Conservation (phyloP, 2,113 vertebrate species). For the Muntiacus reevesi region DNA sequence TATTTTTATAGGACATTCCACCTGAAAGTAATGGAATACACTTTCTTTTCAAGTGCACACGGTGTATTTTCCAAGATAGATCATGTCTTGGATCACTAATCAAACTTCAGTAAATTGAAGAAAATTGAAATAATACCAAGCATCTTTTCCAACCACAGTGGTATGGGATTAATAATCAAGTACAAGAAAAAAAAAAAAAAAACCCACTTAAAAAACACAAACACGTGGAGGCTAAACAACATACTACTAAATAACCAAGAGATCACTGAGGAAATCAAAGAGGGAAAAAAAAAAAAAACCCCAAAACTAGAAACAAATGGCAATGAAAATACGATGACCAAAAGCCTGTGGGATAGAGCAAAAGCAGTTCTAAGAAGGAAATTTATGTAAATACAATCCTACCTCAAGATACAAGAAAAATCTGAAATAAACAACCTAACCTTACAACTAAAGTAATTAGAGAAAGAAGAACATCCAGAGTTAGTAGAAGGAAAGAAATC, state of each 20-base stretch:
- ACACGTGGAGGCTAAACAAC: not conserved
- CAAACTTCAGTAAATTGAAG: not conserved
- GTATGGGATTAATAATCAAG: not conserved
- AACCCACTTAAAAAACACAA: not conserved
- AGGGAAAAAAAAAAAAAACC: fast-evolving
- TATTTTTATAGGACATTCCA: not conserved
- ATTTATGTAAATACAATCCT: not conserved
- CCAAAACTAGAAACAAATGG: not conserved
- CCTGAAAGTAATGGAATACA: not conserved
- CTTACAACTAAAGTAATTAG: not conserved
- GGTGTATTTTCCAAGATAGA: not conserved
- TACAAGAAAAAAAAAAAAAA: not conserved
- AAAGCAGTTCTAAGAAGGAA: not conserved
- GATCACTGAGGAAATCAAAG: not conserved
- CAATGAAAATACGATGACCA: fast-evolving
- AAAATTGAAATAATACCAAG: not conserved
- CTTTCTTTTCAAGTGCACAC: not conserved
- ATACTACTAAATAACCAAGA: not conserved
- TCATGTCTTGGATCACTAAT: not conserved
- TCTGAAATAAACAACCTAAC: not conserved
- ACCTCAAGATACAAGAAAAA: not conserved
- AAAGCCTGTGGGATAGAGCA: not conserved
- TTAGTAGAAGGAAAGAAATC: not conserved
- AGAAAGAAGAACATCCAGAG: not conserved
- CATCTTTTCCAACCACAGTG: not conserved